Evolutionary conservation across 1,140 invertebrate genomes (phyloP), one percentile per base, ranked within the genome.

Genomic region (Orchesella cincta): DNA sequence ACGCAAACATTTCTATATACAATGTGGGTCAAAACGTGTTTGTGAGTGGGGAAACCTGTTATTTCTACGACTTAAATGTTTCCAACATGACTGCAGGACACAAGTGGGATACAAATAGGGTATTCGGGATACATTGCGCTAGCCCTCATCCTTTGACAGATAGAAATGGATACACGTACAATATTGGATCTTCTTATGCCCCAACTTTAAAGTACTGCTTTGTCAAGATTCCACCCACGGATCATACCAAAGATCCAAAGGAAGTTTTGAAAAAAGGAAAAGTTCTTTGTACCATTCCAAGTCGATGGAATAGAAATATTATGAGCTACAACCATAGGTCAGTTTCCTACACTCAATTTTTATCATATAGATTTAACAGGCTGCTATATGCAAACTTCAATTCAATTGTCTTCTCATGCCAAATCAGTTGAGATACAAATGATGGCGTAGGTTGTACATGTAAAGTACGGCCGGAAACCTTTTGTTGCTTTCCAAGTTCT

Each of bases 301-400:
- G 85, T 26, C 81, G 84, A 31, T 85, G 84, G 83, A 84, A 81
- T 51, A 81, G 84, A 62, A 57, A 74, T 35, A 31, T 78, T 67
- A 81, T 82, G 31, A 81, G 83, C 23, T 89, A 88, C 79, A 86
- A 81, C 75, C 89, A 90, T 82, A 88, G 87, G 62, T 67, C 26
- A 67, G 62, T 33, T 33, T 12, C 8, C 20, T 20, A 46, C 39
- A 46, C 39, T 46, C 39, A 46, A n/a, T n/a, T n/a, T n/a, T n/a
- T n/a, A n/a, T n/a, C n/a, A n/a, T n/a, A n/a, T n/a, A n/a, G n/a
- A n/a, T n/a, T n/a, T n/a, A n/a, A n/a, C n/a, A n/a, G n/a, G n/a
- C n/a, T n/a, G n/a, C n/a, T n/a, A n/a, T n/a, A n/a, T n/a, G n/a
- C n/a, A n/a, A n/a, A n/a, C n/a, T n/a, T n/a, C n/a, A n/a, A n/a